Conservation (phyloP, 2,888 invertebrate species). For the Balanococcus diminutus region DNA sequence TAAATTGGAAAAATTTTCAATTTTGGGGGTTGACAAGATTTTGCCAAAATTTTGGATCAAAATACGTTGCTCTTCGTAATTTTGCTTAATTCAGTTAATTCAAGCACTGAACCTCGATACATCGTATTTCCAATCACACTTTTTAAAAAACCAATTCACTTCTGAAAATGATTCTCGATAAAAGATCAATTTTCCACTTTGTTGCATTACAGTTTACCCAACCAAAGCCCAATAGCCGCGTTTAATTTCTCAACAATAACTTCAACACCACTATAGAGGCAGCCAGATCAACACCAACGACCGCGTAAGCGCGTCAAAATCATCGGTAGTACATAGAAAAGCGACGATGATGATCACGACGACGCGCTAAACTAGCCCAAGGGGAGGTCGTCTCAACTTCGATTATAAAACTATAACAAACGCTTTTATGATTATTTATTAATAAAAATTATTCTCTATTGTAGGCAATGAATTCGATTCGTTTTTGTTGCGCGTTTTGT, state of each 20-base stretch:
- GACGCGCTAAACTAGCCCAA: slow-evolving; percentile 24
- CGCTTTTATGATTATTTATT: slow-evolving; percentile 54
- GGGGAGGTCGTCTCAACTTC: slow-evolving; percentile 53
- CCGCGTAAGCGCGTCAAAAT: neutral
- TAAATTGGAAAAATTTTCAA: too few species aligned
- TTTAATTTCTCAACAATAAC: neutral
- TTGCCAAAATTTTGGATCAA: too few species aligned
- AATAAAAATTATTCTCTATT: slow-evolving; percentile 52
- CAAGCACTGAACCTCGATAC: too few species aligned
- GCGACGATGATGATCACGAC: neutral
- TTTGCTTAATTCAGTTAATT: too few species aligned
- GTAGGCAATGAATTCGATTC: slow-evolving; percentile 51
- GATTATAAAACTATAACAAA: slow-evolving; percentile 54
- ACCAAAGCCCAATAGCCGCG: neutral
- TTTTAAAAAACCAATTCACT: too few species aligned
- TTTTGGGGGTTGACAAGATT: too few species aligned
- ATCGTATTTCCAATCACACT: too few species aligned
- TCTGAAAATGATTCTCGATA: too few species aligned
- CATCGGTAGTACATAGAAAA: neutral
- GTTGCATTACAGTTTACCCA: too few species aligned
- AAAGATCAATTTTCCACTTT: neutral
- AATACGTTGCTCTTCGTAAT: too few species aligned
- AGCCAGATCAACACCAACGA: neutral
- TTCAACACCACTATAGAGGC: too few species aligned
- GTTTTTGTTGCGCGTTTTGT: slow-evolving; percentile 40